These are phyloP conservation scores for Heliocidaris erythrogramma DNA, from an alignment of 35 echinoderm and acorn worm species.

Conservation along the genomic window DNA sequence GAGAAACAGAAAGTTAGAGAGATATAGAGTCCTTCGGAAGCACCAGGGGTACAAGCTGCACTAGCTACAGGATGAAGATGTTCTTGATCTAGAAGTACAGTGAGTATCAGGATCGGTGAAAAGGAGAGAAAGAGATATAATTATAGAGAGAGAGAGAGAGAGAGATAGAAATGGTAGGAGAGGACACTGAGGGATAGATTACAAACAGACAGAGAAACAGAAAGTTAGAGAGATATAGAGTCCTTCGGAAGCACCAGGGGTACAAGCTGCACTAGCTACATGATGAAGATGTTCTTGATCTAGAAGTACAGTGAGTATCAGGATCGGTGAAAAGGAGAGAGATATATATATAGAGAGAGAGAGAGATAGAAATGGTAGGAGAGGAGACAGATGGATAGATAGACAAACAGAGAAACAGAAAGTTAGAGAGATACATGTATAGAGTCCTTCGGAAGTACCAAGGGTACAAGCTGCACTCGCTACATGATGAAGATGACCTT, in stretches of 20 bases:
- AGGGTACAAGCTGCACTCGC: too few species aligned
- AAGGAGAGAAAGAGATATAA: neutral
- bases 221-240: constrained; percentile 45
- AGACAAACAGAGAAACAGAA: too few species aligned
- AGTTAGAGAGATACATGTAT: too few species aligned
- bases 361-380: too few species aligned
- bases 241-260: constrained; percentile 85
- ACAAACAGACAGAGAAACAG: too few species aligned
- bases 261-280: constrained; percentile 89
- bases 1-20: too few species aligned
- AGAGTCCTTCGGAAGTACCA: too few species aligned
- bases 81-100: constrained; percentile 93
- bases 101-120: constrained; percentile 48
- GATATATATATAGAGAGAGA: neutral
- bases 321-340: neutral
- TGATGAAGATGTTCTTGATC: constrained; percentile 95
- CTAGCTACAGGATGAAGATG: constrained; percentile 92
- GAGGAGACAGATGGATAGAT: too few species aligned
- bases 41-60: constrained; percentile 93
- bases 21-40: constrained; percentile 79
- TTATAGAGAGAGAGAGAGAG: too few species aligned
- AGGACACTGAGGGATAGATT: too few species aligned
- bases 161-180: neutral
- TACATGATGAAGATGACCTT: too few species aligned
- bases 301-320: constrained; percentile 90